A percentile compares a stretch with the other conserved stretches of the same genome.
phyloP scores from a whole-genome alignment of 2,797 vertebrate genomes.

The Gallinago solitaria region DNA sequence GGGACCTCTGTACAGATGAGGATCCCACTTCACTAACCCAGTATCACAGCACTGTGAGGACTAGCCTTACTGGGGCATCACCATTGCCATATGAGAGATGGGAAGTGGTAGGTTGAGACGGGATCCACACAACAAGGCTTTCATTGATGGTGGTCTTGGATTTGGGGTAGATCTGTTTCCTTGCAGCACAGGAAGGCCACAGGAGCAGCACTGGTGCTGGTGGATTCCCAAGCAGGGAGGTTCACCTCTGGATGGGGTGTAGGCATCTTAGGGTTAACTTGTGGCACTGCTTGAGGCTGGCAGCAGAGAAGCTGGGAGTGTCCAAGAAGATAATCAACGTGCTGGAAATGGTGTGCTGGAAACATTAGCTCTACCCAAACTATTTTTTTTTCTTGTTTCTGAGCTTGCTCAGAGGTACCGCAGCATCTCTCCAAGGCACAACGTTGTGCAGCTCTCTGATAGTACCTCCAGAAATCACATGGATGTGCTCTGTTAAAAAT shows the following conservation, averaged over 20 bases:
- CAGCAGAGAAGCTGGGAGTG: not conserved
- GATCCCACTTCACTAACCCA: not conserved
- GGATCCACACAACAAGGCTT: not conserved
- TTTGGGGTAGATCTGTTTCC: not conserved
- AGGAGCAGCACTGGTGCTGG: not conserved
- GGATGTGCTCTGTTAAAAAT: conserved; percentile 25
- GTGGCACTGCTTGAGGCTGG: not conserved
- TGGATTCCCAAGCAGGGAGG: not conserved
- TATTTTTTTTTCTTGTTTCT: not conserved
- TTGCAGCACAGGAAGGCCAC: not conserved
- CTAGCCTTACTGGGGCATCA: not conserved
- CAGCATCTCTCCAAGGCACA: not conserved
- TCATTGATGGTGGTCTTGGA: not conserved
- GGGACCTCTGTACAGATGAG: not conserved
- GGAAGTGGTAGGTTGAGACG: not conserved
- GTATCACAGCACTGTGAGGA: not conserved
- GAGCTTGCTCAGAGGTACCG: not conserved
- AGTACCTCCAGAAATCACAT: conserved; percentile 33
- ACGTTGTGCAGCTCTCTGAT: not conserved
- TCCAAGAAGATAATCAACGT: not conserved
- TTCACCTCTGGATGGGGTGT: not conserved
- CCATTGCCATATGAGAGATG: not conserved
- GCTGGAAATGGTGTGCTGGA: not conserved
- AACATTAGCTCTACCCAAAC: not conserved
- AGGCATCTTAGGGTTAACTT: not conserved